Percentiles rank a stretch among this genome's conserved stretches.
These are phyloP conservation scores for Ailurus styani DNA, from an alignment of 2,113 vertebrate genomes.

Conservation along the genomic window DNA sequence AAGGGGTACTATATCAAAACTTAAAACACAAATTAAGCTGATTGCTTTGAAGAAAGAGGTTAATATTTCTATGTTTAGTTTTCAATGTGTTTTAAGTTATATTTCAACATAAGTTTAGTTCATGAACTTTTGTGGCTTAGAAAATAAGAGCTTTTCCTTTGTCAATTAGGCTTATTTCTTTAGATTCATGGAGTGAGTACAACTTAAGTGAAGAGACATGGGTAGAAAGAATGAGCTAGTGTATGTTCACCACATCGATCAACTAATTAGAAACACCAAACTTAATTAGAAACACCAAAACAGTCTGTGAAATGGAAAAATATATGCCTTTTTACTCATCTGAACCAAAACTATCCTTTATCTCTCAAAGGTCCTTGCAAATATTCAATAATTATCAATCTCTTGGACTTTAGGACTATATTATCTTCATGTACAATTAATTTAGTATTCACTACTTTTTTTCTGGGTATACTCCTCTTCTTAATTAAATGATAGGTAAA, in stretches of 20 bases:
- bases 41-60: not conserved
- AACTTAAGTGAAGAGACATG: not conserved
- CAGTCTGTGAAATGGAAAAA: not conserved
- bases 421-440: not conserved
- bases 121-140: not conserved
- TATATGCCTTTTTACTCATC: not conserved
- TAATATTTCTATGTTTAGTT: not conserved
- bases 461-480: not conserved
- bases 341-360: not conserved
- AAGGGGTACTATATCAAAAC: not conserved
- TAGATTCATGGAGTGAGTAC: not conserved
- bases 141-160: not conserved
- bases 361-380: not conserved
- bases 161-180: not conserved
- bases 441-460: not conserved
- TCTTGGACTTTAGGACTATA: not conserved
- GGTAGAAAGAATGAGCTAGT: not conserved
- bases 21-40: constrained; percentile 17
- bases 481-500: not conserved
- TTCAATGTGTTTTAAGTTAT: not conserved
- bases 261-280: not conserved
- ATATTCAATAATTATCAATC: not conserved
- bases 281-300: not conserved
- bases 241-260: not conserved
- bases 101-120: not conserved